Evolutionary conservation across 2,113 vertebrate genomes (phyloP), one percentile per base, ranked within the genome.

Genomic region (Pogonocichla stellata): DNA sequence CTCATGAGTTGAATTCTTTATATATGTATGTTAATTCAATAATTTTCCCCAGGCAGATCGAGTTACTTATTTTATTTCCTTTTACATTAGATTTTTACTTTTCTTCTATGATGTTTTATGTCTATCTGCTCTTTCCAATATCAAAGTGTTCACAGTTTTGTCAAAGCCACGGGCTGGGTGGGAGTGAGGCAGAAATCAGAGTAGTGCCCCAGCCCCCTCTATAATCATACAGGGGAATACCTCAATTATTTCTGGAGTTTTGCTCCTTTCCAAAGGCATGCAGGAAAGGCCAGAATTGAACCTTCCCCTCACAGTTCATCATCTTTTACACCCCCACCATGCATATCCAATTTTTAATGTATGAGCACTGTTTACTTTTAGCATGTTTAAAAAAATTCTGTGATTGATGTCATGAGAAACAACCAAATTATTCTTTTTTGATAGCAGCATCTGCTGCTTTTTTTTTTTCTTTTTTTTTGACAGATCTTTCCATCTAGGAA

Each of bases 31-130:
- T 74, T 78, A 66, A 87, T 88, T 67, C 53, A 72, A 13, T 69
- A 8, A 80, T 57, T 95, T 94, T 34, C 40, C 71, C 48, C 4
- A 8, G 67, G 53, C 62, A 56, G 66, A 57, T 69, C 69, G 60
- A 69, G 43, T 56, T 82, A 48, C 45, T 81, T 75, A 72, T 54
- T 94, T 81, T 93, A 74, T 93, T 93, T 91, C 75, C 47, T 90
- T 85, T 85, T 88, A 8, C 38, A 42, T n/a, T 42, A 69, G 31
- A n/a, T 81, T 71, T 64, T 72, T 93, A 19, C 64, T 87, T 84
- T 71, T 64, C 10, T 24, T 56, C 3, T 43, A 5, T 25, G 33
- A 33, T 60, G 6, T 34, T 79, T 79, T 62, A 75, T 74, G 57
- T 65, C 69, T 73, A 0, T 66, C 75, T 93, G 23, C 25, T 81